Evolutionary conservation across 2,113 vertebrate species (phyloP), one percentile per base, ranked within the genome.

Genomic region (Cheilinus undulatus): DNA sequence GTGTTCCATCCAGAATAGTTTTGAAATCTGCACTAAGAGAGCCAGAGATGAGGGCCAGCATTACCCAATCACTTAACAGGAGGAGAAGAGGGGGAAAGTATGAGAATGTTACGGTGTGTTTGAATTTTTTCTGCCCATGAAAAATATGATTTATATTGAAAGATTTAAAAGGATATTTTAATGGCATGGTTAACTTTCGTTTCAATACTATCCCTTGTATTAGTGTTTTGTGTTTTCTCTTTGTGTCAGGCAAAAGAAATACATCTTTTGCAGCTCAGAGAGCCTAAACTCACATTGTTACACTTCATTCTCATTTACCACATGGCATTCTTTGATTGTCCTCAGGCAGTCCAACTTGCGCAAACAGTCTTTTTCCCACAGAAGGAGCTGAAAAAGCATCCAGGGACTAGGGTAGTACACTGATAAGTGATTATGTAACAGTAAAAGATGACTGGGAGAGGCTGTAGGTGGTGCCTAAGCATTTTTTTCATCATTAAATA

Each of bases 401-500:
- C 45, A 75, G 75, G 61, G 73, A 77, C 71, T 61, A 74, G 71
- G 54, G 65, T 12, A 61, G 66, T 72, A 64, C 63, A 36, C 69
- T 64, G 76, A 82, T 82, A 82, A 80, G 63, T 69, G 73, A 73
- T 90, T 88, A 89, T 89, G 74, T 85, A 89, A 92, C 70, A 73
- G n/a, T 78, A n/a, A 48, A 68, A 53, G 74, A 57, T 34, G 24
- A 65, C 63, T 69, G 72, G 84, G 80, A 80, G 72, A 78, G 76
- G 72, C 69, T 76, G 72, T 40, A 75, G 81, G 76, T 27, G 40
- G 77, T 40, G 62, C 80, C 46, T 43, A 28, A 52, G 62, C 59
- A 34, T 50, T 60, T 53, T 54, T 68, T 68, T 30, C 38, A 74
- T 71, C 40, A 50, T 83, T 72, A 73, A 45, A 51, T 34, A 64